Evolutionary conservation across 2,888 invertebrate genomes (phyloP), one percentile per base, ranked within the genome.

Genomic region (Halocaridina rubra): DNA sequence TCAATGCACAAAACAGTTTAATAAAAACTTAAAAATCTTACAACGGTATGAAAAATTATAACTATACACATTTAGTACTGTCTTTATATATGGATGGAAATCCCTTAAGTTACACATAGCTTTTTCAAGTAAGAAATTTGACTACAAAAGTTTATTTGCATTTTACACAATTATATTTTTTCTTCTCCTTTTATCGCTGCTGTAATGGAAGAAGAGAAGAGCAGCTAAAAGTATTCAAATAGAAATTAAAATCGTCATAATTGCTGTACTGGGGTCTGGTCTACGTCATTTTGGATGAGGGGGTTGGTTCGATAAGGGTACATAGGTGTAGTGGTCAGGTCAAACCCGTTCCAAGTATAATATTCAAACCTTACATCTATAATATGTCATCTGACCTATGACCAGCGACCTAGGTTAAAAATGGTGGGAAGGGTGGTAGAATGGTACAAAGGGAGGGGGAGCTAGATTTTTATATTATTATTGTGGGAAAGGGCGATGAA

Each of bases 41-140:
- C 79, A 84, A 79, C 79, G 79, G 84, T 84, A 84, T 84, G 79
- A 84, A 78, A 80, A 84, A 84, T 79, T 84, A 84, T 84, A 84
- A 74, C 84, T 84, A 75, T 84, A 69, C 80, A 71, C 71, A 80
- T 80, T 80, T 72, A 80, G 71, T 80, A 59, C 61, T 80, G 80
- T 80, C 80, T 71, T 79, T 69, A 79, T 69, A 71, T 71, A 80
- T 79, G 80, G 80, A 80, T 80, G 80, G 80, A 80, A 32, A 80
- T 72, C 53, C 80, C 72, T 72, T 80, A 71, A 24, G 19, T 30
- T 76, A 76, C 76, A 57, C 30, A 76, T 19, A 76, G 30, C 30
- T 32, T 76, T 59, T 30, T 46, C 59, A 76, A 76, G 64, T 78
- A 78, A 78, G 78, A 78, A 46, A 67, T 16, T 33, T 19, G 64